phyloP scores from a whole-genome alignment of 2,113 vertebrate species.

The Glaucidium brasilianum region DNA sequence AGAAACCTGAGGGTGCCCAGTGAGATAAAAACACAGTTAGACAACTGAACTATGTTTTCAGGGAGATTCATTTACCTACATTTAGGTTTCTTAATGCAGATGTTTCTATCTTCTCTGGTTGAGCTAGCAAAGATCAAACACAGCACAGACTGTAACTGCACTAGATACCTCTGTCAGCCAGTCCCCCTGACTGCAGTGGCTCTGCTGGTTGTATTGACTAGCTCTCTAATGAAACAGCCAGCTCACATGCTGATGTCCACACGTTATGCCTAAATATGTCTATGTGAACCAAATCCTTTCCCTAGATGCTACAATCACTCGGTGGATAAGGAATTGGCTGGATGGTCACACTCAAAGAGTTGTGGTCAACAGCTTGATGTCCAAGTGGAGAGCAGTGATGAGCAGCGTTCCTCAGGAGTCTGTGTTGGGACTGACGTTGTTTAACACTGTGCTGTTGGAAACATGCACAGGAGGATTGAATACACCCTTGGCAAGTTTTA shows the following conservation, averaged over 20 bases:
- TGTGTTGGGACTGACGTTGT: no score
- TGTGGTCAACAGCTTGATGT: no score
- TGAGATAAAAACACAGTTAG: not conserved
- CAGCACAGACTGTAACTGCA: not conserved
- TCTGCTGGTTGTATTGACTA: not conserved
- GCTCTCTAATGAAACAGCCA: not conserved
- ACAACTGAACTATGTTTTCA: not conserved
- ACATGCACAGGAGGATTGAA: no score
- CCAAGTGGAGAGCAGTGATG: no score
- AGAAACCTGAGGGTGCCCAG: not conserved
- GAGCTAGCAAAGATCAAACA: not conserved
- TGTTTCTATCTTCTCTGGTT: not conserved
- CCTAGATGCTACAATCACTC: accelerated
- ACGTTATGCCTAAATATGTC: not conserved
- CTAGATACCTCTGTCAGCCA: no score
- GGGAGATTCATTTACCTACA: not conserved
- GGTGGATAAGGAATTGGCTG: no score
- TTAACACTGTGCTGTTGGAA: no score
- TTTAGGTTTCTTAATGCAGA: not conserved
- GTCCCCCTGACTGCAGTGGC: not conserved
- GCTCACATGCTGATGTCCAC: not conserved
- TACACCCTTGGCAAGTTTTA: no score
- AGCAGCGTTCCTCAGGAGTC: no score
- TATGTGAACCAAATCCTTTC: not conserved
- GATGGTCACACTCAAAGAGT: no score